Base-by-base conservation (phyloP, 2,113 vertebrate genomes). In the Cyanoderma ruficeps region DNA sequence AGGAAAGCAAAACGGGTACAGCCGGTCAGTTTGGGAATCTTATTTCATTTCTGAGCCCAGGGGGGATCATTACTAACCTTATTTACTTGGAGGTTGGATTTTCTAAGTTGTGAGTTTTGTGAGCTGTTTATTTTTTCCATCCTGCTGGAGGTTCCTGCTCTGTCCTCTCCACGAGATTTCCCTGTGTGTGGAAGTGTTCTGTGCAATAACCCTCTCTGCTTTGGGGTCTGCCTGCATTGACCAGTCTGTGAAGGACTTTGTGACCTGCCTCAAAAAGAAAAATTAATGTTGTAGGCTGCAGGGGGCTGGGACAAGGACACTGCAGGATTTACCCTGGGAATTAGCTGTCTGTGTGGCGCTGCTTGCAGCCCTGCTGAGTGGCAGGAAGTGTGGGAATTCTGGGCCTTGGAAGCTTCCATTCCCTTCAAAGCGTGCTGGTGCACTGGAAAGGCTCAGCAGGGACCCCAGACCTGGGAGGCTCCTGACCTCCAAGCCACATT, bases 401-500 rank as follows among this genome's bases (percentile, higher is more conserved):
- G 80, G 35, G 16, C 50, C 28, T 76, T 84, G 35, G 59, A 75
- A 96, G 57, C 25, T 80, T 11, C 10, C n/a, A 41, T 79, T 42
- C 80, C 28, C 17, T 56, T 74, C 17, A 0, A 4, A 82, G 64
- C 21, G 2, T 60, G 19, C 37, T 46, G 3, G n/a, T 12, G 42
- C 35, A 5, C 50, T 56, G 31, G 15, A 41, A 22, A 77, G 64
- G 44, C 30, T 85, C 56, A 39, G 64, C 61, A 52, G 83, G 72
- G 83, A 30, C 41, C 67, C 24, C 18, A n/a, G 2, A 80, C 25
- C 37, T 55, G 42, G 50, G 63, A 91, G 61, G 28, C 61, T 41
- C 31, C 9, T 17, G 11, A 24, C 0, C 1, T 56, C 83, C 1
- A 0, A 80, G 16, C 27, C 46, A 2, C 5, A 1, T 68, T 89